Evolutionary conservation across 2,888 invertebrate species (phyloP).

Genomic region (Anodontia alba): DNA sequence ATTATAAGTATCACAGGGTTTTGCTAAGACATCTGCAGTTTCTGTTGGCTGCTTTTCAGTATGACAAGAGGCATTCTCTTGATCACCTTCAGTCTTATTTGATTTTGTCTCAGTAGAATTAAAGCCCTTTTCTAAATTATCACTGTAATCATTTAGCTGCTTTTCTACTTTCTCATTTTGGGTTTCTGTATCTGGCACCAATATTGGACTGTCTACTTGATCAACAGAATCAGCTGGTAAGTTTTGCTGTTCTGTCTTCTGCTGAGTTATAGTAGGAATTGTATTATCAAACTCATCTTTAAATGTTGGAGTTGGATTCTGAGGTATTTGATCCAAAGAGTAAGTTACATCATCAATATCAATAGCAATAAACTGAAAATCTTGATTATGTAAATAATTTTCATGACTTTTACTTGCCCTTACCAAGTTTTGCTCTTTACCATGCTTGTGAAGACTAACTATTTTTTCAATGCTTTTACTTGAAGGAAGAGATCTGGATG

Average conservation of each 20-base stretch:
- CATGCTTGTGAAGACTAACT: slow-evolving; percentile 37
- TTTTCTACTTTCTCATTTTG: neutral
- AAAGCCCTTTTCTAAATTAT: neutral
- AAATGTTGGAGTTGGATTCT: slow-evolving; percentile 20
- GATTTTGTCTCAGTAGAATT: neutral
- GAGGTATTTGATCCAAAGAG: slow-evolving; percentile 89
- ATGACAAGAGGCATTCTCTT: neutral
- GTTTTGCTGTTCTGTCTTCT: neutral
- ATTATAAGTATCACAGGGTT: neutral
- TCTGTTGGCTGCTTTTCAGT: neutral
- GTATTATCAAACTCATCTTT: neutral
- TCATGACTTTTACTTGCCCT: slow-evolving; percentile 94
- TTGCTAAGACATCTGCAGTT: neutral
- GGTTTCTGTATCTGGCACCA: neutral
- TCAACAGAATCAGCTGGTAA: neutral
- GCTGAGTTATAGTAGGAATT: neutral
- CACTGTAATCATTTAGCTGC: neutral
- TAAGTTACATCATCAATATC: slow-evolving; percentile 97
- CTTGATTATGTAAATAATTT: slow-evolving; percentile 91
- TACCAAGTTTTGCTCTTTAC: slow-evolving; percentile 87
- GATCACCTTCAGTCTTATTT: neutral
- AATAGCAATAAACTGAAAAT: slow-evolving; percentile 93
- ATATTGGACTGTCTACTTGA: neutral
- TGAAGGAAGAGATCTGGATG: slow-evolving; percentile 42
- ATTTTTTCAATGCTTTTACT: slow-evolving; percentile 82